Evolutionary conservation across 2,797 vertebrate genomes (phyloP), one percentile per base, ranked within the genome.

Genomic region (Sebastes steindachneri): DNA sequence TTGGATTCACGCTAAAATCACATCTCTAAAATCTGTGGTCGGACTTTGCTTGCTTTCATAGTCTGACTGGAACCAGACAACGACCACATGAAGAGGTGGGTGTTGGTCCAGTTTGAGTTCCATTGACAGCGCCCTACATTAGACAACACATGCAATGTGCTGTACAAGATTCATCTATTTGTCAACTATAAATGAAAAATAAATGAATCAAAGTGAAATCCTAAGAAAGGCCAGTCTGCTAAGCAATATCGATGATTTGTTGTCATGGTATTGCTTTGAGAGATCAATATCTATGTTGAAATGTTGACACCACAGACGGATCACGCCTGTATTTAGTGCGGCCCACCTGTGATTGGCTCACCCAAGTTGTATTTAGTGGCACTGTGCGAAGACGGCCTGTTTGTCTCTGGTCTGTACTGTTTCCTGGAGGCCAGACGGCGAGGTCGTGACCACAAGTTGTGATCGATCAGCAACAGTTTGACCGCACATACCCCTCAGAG

Each of bases 371-470:
- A 19, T 60, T 51, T 17, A 25, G 21, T 62, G 64, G 6, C 21
- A 21, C 0, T 4, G 23, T 41, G 26, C 54, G 28, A 67, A 8
- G 33, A 7, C 1, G 9, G 1, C 12, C 33, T 29, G 48, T 55
- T 71, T 65, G 66, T 77, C 76, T 76, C 33, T 14, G 21, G 35
- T 54, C 68, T 80, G 64, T 17, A 12, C 28, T 45, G 9, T 37
- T 68, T 88, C 73, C 41, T 63, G 54, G 11, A 37, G 75, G 51
- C 62, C 67, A 73, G 84, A 82, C 66, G 15, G 68, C 84, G 76
- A 89, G 73, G 74, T 90, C 85, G 86, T 23, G 59, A 73, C 80
- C 68, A 58, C 60, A n/a, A 5, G 14, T 48, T 58, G 6, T 41
- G 15, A 84, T 80, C 58, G 9, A 77, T 87, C 84, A 80, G 65